Evolutionary conservation across 2,797 vertebrate species (phyloP).

Genomic region (Onychomys arenicola): DNA sequence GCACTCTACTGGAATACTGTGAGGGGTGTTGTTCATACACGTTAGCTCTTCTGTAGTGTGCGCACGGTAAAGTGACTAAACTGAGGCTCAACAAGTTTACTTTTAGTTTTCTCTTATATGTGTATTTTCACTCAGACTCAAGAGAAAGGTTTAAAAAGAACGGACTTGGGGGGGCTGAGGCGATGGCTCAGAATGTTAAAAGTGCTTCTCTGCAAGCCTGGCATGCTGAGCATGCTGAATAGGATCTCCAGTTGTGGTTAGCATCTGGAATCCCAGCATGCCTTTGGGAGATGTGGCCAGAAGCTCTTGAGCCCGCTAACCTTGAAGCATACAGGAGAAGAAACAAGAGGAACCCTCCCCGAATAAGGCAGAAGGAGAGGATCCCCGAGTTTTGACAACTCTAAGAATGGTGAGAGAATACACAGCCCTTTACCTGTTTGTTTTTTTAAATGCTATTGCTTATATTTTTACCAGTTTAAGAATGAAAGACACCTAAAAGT

Average conservation of each 20-base stretch:
- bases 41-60: neutral
- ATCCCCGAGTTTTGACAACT: neutral
- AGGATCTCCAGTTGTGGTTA: neutral
- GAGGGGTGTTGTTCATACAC: neutral
- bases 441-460: neutral
- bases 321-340: neutral
- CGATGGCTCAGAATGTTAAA: neutral
- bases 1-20: neutral
- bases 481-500: slow-evolving; percentile 1
- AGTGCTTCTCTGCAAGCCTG: neutral
- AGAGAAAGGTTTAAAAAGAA: neutral
- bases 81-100: neutral
- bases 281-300: neutral
- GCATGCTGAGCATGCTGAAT: neutral
- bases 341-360: neutral
- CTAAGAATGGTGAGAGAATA: neutral
- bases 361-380: neutral
- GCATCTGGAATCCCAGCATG: neutral
- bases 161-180: neutral
- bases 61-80: neutral
- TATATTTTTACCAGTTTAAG: neutral
- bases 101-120: neutral
- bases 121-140: neutral
- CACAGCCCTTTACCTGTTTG: neutral
- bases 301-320: neutral